Evolutionary conservation across 2,797 vertebrate species (phyloP), one percentile per base, ranked within the genome.

Genomic region (Neostethus bicornis): DNA sequence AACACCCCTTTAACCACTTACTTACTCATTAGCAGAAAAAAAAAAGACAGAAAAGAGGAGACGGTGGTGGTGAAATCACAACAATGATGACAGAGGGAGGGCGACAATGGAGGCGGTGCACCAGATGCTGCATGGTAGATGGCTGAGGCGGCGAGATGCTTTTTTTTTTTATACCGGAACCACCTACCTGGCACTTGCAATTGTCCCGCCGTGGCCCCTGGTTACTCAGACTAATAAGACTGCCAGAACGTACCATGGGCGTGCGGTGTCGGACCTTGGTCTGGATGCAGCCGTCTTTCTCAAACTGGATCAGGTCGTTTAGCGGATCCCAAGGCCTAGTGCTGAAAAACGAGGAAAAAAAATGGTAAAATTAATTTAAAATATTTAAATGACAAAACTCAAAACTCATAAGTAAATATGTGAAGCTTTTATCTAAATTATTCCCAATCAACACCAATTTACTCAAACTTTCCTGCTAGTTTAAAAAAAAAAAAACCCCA

Each of bases 221-320:
- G 56, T 77, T 89, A 92, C 91, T 91, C 86, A 93, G 86, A 93
- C 88, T 92, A 93, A 90, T 90, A 90, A 93, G 84, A 90, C 91
- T 93, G 89, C 80, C 84, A 84, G 86, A 92, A 94, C 95, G 78
- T 97, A 98, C 96, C 96, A 98, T 98, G 81, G 96, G 96, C 80
- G 97, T 98, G 73, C 95, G 93, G 91, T 99, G 97, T 63, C 93
- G 95, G 84, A 98, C 95, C 94, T 97, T 96, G 74, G 97, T 96
- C 92, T 97, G 96, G 91, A 98, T 93, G 69, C 93, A 91, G 83
- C 96, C 96, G 39, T 96, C 96, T 92, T 96, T 97, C 87, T 99
- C 97, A 75, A 95, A 98, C 73, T 99, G 97, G 92, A 99, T 92
- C 92, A 99, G 87, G 83, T 99, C 97, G 68, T 98, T 99, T 81